Evolutionary conservation across 1,140 invertebrate species (phyloP), one percentile per base, ranked within the genome.

Genomic region (Meloidogyne floridensis): DNA sequence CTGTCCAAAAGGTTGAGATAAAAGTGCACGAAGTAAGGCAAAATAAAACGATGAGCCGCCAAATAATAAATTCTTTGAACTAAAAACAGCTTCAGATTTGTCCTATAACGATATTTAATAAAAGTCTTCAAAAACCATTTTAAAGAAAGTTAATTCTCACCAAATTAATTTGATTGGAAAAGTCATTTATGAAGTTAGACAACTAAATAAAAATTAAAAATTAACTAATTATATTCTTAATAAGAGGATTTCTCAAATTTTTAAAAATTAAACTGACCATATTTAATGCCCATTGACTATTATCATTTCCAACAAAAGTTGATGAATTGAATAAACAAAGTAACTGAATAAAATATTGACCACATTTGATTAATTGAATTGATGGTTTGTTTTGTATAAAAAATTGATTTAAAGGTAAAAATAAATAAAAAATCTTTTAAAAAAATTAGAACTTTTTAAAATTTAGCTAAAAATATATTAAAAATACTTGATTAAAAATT

Each of bases 391-490:
- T 53, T 71, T 69, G 77, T 11, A 72, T 15, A 65, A 79, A 71
- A 54, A 71, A 18, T 20, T 69, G 18, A 32, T 79, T 79, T 18
- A 65, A 79, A 51, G 77, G 77, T 32, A 79, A 79, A 43, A 79
- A 71, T 15, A 71, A 53, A 51, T 72, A n/a, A 20, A 79, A 9
- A 51, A 79, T 42, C 77, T 79, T 42, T 65, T 10, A 42, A 71
- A 70, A 5, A 78, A 42, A 6, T 8, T 11, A 20, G 3, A 15
- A 18, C 9, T 20, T 20, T 32, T 32, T 32, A 32, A 32, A 53
- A 47, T 47, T 47, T 47, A 47, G 7, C 7, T 32, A 13, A 59
- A 65, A 76, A 70, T 65, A 42, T 11, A 13, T 72, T 5, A 32
- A 11, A 43, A 65, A 20, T 18, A 79, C 77, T 51, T 13, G 20